Conservation (phyloP, 2,113 vertebrate species). For the Chrysochloris asiatica region DNA sequence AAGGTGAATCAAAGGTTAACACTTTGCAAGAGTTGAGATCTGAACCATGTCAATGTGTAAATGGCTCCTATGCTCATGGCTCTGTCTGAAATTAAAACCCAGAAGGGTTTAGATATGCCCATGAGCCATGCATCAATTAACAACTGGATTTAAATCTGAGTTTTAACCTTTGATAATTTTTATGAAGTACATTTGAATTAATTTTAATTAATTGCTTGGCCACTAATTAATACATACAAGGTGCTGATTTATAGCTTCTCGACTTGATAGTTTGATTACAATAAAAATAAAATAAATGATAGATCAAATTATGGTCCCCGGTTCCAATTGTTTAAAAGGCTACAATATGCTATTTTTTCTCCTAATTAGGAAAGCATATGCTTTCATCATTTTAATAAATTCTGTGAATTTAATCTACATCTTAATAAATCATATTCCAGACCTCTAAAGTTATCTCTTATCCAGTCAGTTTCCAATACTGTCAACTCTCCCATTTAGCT, state of each 20-base stretch:
- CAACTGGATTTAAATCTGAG: not conserved
- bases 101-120: not conserved
- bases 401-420: not conserved
- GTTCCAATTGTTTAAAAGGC: not conserved
- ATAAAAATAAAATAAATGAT: slow-evolving; percentile 37
- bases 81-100: not conserved
- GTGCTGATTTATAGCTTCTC: not conserved
- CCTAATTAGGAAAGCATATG: not conserved
- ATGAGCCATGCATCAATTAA: not conserved
- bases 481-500: not conserved
- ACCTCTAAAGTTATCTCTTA: not conserved
- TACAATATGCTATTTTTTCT: not conserved
- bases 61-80: not conserved
- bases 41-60: not conserved
- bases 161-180: slow-evolving; percentile 39
- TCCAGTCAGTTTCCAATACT: not conserved
- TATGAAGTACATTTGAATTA: slow-evolving; percentile 5
- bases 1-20: not conserved
- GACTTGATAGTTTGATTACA: not conserved
- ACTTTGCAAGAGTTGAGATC: not conserved
- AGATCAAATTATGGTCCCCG: not conserved
- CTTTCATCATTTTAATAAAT: not conserved
- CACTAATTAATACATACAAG: not conserved
- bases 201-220: slow-evolving; percentile 20
- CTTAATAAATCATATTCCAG: not conserved